These are phyloP conservation scores for Neoitamus cyanurus DNA, from an alignment of 2,888 invertebrate species.

Conservation along the genomic window DNA sequence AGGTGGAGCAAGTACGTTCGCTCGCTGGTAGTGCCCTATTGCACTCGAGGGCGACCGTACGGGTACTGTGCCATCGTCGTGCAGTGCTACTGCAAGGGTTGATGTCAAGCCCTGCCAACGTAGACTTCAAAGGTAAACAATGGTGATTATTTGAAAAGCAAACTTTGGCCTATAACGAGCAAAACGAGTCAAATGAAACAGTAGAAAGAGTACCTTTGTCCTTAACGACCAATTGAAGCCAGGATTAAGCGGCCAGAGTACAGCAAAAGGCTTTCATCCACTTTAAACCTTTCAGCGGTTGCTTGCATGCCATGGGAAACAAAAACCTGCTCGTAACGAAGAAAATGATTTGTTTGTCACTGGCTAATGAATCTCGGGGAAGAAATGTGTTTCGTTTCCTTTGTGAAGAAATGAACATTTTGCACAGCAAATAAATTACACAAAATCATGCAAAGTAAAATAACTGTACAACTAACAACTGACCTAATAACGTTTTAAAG, in stretches of 20 bases:
- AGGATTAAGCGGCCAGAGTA: neutral
- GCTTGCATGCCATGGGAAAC: neutral
- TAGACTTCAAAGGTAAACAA: slow-evolving; percentile 32
- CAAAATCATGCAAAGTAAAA: neutral
- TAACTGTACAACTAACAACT: no score
- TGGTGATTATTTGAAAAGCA: slow-evolving; percentile 32
- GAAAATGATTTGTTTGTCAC: neutral
- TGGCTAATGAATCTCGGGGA: neutral
- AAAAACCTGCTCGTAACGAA: neutral
- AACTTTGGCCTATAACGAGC: slow-evolving; percentile 23
- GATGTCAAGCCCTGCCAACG: neutral
- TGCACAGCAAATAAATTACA: neutral
- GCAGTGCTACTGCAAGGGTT: neutral
- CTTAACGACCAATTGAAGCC: slow-evolving; percentile 12
- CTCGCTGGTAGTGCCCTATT: neutral
- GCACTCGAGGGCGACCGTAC: neutral
- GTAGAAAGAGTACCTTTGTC: neutral
- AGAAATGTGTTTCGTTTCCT: neutral
- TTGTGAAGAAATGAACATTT: neutral
- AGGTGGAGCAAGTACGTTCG: neutral
- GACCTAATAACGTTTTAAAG: no score
- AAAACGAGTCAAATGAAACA: neutral
- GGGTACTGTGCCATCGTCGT: neutral
- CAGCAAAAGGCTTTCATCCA: slow-evolving; percentile 22
- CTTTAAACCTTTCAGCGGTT: neutral